Conservation (phyloP, 2,797 vertebrate species). For the Lates japonicus region DNA sequence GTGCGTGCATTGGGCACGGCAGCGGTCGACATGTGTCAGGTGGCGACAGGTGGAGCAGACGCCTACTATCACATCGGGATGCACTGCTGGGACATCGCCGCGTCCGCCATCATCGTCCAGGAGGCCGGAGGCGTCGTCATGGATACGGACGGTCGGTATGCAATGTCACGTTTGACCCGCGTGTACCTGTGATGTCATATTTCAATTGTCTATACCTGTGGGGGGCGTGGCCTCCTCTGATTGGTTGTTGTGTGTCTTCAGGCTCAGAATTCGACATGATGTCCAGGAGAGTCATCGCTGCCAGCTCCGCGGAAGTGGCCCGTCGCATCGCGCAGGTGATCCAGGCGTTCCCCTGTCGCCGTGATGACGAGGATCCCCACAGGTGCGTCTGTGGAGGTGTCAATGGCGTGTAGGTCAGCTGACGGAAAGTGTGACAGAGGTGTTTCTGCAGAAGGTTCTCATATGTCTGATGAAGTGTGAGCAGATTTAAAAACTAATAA, state of each 20-base stretch:
- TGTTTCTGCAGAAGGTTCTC: background rate
- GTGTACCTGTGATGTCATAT: background rate
- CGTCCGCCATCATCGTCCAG: conserved; percentile 88
- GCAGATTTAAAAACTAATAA: conserved; percentile 1
- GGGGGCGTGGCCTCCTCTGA: background rate
- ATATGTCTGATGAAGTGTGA: background rate
- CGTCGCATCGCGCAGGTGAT: conserved; percentile 45
- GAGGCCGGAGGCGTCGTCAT: conserved; percentile 90
- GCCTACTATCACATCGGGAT: conserved; percentile 93
- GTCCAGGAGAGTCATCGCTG: conserved; percentile 75
- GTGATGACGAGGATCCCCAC: conserved; percentile 55
- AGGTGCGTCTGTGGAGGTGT: conserved; percentile 31
- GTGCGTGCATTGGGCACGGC: conserved; percentile 91
- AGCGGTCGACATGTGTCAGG: conserved; percentile 92
- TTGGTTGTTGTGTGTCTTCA: conserved; percentile 22
- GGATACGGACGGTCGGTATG: conserved; percentile 85
- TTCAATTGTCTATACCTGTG: background rate
- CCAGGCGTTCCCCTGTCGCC: conserved; percentile 65
- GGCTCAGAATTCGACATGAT: conserved; percentile 76
- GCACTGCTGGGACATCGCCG: conserved; percentile 95
- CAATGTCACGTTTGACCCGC: background rate
- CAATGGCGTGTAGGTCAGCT: conserved; percentile 13
- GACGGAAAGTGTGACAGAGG: background rate
- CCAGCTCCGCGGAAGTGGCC: conserved; percentile 63
- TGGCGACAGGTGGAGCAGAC: conserved; percentile 89